Percentiles rank a stretch among this genome's conserved stretches.
Conservation (phyloP, 2,888 invertebrate genomes). For the Chesias legatella region DNA sequence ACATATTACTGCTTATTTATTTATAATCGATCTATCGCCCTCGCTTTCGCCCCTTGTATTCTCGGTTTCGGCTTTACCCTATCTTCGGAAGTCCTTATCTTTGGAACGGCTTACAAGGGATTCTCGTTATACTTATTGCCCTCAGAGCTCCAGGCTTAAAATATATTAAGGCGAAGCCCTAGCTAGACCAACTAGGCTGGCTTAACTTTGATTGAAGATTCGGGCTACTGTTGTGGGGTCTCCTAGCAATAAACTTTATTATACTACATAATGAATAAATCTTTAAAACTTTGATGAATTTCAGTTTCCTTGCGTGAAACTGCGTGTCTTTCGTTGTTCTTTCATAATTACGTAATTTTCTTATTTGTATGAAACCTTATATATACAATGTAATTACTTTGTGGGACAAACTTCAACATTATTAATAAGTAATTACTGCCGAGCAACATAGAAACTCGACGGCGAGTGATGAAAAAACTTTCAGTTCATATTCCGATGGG, state of each 20-base stretch:
- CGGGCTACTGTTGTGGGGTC: neutral
- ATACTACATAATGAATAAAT: too few species aligned
- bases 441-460: conserved; percentile 6
- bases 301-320: too few species aligned
- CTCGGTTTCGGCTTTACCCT: conserved; percentile 14
- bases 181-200: conserved; percentile 11
- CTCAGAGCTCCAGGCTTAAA: conserved; percentile 38
- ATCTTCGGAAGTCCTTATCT: conserved; percentile 41
- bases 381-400: neutral
- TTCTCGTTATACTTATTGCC: conserved; percentile 41
- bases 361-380: too few species aligned
- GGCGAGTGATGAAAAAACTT: conserved; percentile 16
- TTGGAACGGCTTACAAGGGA: conserved; percentile 37
- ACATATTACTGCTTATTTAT: too few species aligned
- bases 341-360: too few species aligned
- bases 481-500: conserved; percentile 9
- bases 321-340: too few species aligned
- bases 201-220: conserved; percentile 10
- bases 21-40: too few species aligned
- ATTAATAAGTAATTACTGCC: conserved; percentile 6
- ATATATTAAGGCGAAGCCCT: conserved; percentile 30
- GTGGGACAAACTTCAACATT: neutral
- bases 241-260: too few species aligned
- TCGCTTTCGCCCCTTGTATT: too few species aligned
- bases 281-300: too few species aligned